Conservation (phyloP, 1,140 invertebrate species). For the Rhagoletis zephyria region DNA sequence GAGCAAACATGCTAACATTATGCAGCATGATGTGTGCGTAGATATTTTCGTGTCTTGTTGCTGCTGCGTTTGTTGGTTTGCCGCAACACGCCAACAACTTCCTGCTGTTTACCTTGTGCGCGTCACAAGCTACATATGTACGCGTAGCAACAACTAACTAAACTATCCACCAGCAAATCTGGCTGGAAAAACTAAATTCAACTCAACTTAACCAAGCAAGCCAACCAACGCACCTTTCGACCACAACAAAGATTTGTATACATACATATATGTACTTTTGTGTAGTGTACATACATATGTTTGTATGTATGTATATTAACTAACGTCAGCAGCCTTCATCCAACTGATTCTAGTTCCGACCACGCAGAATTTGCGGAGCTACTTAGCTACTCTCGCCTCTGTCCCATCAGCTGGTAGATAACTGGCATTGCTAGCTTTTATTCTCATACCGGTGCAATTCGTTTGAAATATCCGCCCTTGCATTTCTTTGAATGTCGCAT, state of each 20-base stretch:
- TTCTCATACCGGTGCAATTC: not conserved
- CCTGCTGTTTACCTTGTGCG: conserved; percentile 24
- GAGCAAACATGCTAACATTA: not conserved
- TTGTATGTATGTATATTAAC: not conserved
- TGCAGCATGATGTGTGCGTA: not conserved
- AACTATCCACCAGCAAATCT: conserved; percentile 25
- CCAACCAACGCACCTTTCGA: conserved; percentile 28
- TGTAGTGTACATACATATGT: not conserved
- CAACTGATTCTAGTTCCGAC: not conserved
- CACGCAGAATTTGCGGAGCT: conserved; percentile 18
- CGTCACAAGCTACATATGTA: not conserved
- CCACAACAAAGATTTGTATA: not conserved
- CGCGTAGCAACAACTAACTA: conserved; percentile 10
- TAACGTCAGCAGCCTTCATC: not conserved
- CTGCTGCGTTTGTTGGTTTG: not conserved
- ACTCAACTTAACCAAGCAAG: not conserved
- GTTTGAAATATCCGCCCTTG: conserved; percentile 25
- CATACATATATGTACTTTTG: not conserved
- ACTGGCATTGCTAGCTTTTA: not conserved
- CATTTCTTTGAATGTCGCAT: not conserved
- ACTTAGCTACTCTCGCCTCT: not conserved
- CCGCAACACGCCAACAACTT: conserved; percentile 50
- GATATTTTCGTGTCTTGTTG: not conserved
- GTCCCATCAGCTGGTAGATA: not conserved
- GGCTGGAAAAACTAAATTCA: not conserved